Percentiles rank a stretch among this genome's conserved stretches.
These are phyloP conservation scores for Ardeotis arabs DNA, from an alignment of 2,113 vertebrate genomes.

Conservation along the genomic window DNA sequence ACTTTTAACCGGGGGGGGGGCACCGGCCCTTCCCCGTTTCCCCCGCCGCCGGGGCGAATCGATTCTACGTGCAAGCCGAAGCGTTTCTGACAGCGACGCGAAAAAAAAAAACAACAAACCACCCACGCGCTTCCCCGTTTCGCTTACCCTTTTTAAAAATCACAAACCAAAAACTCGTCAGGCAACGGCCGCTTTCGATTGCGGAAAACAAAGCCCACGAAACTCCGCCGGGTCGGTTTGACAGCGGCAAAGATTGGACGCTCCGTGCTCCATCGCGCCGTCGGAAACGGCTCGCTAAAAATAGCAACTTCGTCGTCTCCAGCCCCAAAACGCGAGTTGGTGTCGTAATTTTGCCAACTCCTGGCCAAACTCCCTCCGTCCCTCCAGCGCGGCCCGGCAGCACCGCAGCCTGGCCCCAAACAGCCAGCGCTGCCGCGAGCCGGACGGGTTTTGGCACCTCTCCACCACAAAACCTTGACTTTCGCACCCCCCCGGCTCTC, in stretches of 20 bases:
- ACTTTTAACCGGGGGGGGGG: neutral
- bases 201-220: fast-evolving
- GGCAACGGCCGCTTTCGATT: neutral
- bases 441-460: neutral
- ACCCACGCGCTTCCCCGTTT: fast-evolving
- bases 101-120: neutral
- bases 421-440: neutral
- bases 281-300: neutral
- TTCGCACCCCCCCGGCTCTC: neutral
- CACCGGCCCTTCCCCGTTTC: fast-evolving
- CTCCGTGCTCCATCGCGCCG: fast-evolving
- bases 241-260: fast-evolving
- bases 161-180: too few relatives aligned
- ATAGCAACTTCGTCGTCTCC: neutral
- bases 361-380: neutral
- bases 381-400: neutral
- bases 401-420: neutral
- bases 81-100: fast-evolving
- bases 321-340: neutral
- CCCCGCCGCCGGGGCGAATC: fast-evolving
- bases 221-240: fast-evolving
- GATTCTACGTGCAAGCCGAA: fast-evolving
- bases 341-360: neutral
- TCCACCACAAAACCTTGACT: neutral
- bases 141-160: neutral